Evolutionary conservation across 2,888 invertebrate genomes (phyloP), one percentile per base, ranked within the genome.

Genomic region (Archips crataeganus): DNA sequence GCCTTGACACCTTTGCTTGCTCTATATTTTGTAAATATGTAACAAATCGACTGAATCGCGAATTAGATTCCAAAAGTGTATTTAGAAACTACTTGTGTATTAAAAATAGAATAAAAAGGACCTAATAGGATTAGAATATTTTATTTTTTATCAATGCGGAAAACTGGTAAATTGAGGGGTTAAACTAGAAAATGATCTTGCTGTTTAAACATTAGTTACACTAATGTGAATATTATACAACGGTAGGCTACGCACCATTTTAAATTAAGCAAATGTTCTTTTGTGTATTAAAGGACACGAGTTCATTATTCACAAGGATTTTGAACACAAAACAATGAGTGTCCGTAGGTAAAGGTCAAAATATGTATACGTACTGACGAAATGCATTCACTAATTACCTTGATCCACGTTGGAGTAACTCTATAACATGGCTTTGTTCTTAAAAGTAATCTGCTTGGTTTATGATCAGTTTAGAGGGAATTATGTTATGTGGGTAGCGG

Each of bases 241-340:
- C 65, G 23, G 49, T 51, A 70, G 59, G 64, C 59, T 67, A 60
- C 32, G 42, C 47, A 65, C 45, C 47, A 61, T 61, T 59, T 65
- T 65, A 87, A 91, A 86, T 91, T 89, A 85, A 83, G 87, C 89
- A 91, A 88, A 85, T 90, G 89, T 85, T 85, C 81, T 81, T 79
- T 86, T 83, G 80, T 85, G 54, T 70, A 68, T 63, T 57, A 70
- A 90, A 91, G 89, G 89, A 90, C 91, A 86, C 85, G 82, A 84
- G 85, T 89, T 89, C 88, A 90, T 91, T 90, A 90, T 90, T 83
- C 84, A 87, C 90, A 92, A 92, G 90, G 90, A 91, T 92, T 90
- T 89, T 84, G 77, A 85, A 87, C 85, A 85, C 86, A 88, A 86
- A 87, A 90, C 89, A 89, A 89, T 89, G 86, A 88, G 81, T 87